Evolutionary conservation across 2,797 vertebrate species (phyloP).

Genomic region (Girardinus metallicus): DNA sequence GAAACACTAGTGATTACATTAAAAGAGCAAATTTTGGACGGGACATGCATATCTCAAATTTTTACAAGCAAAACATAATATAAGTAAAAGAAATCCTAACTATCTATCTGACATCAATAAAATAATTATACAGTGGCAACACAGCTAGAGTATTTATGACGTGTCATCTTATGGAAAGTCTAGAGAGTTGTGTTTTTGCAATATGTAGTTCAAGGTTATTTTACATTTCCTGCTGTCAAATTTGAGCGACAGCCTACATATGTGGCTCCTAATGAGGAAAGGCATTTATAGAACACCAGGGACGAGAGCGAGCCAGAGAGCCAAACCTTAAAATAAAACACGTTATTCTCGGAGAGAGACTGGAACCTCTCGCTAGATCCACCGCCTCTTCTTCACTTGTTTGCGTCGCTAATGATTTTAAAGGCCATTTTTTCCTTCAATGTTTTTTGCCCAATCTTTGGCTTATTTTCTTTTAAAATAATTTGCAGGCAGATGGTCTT

Average conservation of each 20-base stretch:
- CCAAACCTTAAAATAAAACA: constrained; percentile 81
- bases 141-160: constrained; percentile 11
- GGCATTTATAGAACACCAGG: constrained; percentile 76
- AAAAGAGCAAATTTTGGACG: not conserved
- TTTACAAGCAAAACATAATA: constrained; percentile 5
- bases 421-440: constrained; percentile 14
- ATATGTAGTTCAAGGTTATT: constrained; percentile 82
- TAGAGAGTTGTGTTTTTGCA: constrained; percentile 33
- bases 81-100: not conserved
- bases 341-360: constrained; percentile 71
- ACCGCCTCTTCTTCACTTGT: constrained; percentile 38
- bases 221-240: constrained; percentile 69
- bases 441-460: not conserved
- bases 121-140: not conserved
- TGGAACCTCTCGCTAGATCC: constrained; percentile 58
- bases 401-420: constrained; percentile 24
- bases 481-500: not conserved
- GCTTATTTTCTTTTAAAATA: not conserved
- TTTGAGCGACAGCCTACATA: constrained; percentile 79
- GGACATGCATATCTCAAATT: not conserved
- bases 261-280: constrained; percentile 77
- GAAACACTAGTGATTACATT: not conserved
- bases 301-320: constrained; percentile 68
- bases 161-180: constrained; percentile 12
- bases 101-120: constrained; percentile 3